Evolutionary conservation across 2,113 vertebrate genomes (phyloP).

Genomic region (Catharus bicknelli): DNA sequence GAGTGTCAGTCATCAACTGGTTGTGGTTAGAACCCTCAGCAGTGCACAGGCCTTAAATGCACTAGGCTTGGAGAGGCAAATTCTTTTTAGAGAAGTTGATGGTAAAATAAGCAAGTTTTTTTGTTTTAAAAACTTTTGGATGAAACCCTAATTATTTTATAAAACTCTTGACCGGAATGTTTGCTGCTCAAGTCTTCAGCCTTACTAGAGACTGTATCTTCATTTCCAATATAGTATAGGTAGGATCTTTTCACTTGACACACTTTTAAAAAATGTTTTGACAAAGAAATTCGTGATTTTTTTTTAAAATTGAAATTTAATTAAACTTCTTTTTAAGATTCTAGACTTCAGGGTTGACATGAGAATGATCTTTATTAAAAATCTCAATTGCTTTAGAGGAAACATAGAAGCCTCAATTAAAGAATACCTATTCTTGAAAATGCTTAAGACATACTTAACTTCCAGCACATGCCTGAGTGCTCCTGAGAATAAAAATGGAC

Average conservation of each 20-base stretch:
- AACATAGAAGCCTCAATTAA: not conserved
- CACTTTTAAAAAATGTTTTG: not conserved
- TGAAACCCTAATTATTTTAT: not conserved
- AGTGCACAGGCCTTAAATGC: not conserved
- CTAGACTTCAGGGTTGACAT: not conserved
- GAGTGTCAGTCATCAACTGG: fast-evolving
- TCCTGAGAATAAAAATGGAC: not conserved
- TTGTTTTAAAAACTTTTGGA: not conserved
- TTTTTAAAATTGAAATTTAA: not conserved
- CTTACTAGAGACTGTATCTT: not conserved
- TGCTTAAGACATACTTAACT: not conserved
- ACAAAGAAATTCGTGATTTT: not conserved
- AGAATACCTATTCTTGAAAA: not conserved
- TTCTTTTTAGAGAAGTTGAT: not conserved
- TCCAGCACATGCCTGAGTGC: not conserved
- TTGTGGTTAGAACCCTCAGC: not conserved
- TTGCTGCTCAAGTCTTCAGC: not conserved
- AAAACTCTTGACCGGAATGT: not conserved
- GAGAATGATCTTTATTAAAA: not conserved
- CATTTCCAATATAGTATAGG: not conserved
- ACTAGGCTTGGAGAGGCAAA: not conserved
- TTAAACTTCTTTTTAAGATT: not conserved
- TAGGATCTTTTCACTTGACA: not conserved
- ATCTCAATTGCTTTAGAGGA: not conserved
- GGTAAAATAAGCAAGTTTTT: not conserved